Evolutionary conservation across 2,797 vertebrate genomes (phyloP).

Genomic region (Gila robusta): DNA sequence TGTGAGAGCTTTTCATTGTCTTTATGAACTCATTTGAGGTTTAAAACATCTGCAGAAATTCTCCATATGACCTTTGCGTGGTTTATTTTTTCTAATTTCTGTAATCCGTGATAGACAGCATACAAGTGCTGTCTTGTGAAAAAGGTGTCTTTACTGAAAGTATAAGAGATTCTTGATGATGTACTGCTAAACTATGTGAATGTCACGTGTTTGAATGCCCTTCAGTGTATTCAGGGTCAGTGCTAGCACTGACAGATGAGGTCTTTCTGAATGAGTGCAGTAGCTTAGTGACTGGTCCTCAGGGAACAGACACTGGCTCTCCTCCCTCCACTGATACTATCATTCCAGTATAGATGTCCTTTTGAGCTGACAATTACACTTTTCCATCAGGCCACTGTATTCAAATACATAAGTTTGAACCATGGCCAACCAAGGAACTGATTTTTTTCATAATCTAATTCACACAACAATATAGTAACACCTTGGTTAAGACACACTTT

Average conservation of each 20-base stretch:
- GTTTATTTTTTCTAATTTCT: background rate
- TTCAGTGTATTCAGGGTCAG: conserved; percentile 49
- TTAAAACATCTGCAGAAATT: conserved; percentile 5
- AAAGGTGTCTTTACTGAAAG: conserved; percentile 13
- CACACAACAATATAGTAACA: background rate
- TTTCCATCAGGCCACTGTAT: conserved; percentile 15
- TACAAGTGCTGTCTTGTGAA: conserved; percentile 33
- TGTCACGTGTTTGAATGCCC: conserved; percentile 25
- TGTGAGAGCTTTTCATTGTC: background rate
- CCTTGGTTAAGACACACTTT: background rate
- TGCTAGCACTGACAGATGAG: conserved; percentile 52
- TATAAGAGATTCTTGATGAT: background rate
- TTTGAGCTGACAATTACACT: conserved; percentile 34
- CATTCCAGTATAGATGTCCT: conserved; percentile 49
- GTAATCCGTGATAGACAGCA: conserved; percentile 10
- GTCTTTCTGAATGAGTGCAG: conserved; percentile 36
- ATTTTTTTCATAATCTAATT: conserved; percentile 31
- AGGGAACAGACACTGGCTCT: background rate
- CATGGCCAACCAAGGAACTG: background rate
- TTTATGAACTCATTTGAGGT: background rate
- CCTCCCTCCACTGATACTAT: conserved; percentile 45
- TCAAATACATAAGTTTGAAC: conserved; percentile 26
- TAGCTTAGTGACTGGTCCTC: background rate
- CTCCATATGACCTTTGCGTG: background rate
- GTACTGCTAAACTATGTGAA: conserved; percentile 27